Conservation (phyloP, 2,888 invertebrate genomes). For the Dynastes maya region DNA sequence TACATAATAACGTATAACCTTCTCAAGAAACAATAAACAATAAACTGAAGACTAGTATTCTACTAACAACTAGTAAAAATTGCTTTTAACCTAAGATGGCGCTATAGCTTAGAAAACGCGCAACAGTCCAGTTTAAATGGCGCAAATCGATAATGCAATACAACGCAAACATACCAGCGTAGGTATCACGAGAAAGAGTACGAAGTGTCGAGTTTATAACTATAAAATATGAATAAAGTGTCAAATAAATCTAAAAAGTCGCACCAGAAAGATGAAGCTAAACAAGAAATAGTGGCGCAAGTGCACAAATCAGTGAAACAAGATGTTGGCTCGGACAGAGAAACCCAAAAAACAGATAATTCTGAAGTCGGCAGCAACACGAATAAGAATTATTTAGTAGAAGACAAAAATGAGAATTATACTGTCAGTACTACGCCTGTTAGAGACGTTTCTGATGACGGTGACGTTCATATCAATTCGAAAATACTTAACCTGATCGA, state of each 20-base stretch:
- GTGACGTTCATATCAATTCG: constrained; percentile 75
- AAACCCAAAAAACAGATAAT: constrained; percentile 59
- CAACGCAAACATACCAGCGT: constrained; percentile 5
- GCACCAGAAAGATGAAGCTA: constrained; percentile 66
- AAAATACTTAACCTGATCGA: constrained; percentile 69
- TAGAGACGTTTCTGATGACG: constrained; percentile 73
- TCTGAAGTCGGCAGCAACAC: constrained; percentile 65
- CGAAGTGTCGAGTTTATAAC: not conserved
- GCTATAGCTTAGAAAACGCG: not conserved
- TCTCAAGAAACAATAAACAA: too few species aligned
- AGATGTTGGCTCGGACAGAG: constrained; percentile 58
- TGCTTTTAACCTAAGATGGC: not conserved
- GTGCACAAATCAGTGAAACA: constrained; percentile 65
- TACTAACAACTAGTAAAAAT: not conserved
- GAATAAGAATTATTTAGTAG: constrained; percentile 62
- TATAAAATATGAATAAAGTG: constrained; percentile 58
- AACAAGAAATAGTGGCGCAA: constrained; percentile 68
- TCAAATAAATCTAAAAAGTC: constrained; percentile 63
- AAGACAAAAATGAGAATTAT: constrained; percentile 64
- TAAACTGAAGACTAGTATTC: not conserved
- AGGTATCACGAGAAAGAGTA: not conserved
- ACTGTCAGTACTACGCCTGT: constrained; percentile 65
- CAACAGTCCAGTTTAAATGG: not conserved
- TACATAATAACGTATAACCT: too few species aligned
- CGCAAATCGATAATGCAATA: constrained; percentile 25